These are phyloP conservation scores for Takifugu rubripes DNA, from an alignment of 2,797 vertebrate genomes.

Conservation along the genomic window DNA sequence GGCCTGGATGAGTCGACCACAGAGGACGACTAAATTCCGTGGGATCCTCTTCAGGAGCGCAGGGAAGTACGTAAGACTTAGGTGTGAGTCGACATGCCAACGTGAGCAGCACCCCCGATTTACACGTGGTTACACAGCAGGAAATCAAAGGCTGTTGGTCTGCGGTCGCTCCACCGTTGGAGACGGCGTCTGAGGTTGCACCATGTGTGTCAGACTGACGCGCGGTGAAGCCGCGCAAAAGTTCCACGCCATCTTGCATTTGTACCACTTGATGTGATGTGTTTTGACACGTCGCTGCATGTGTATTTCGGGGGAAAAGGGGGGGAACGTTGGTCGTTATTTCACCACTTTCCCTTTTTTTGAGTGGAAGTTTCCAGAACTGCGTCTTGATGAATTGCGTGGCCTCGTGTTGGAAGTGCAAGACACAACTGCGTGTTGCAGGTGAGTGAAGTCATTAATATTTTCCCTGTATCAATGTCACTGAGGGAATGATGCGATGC, in stretches of 20 bases:
- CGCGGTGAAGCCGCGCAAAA: conserved; percentile 52
- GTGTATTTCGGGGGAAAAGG: conserved; percentile 28
- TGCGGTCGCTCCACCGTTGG: neutral
- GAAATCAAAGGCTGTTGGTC: conserved; percentile 14
- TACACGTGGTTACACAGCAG: conserved; percentile 19
- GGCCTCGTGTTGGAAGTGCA: conserved; percentile 69
- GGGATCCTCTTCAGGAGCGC: too few relatives aligned
- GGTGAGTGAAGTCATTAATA: conserved; percentile 76
- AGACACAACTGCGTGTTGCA: conserved; percentile 70
- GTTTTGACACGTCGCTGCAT: conserved; percentile 27
- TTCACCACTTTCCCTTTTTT: conserved; percentile 44
- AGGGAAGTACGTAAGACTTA: too few relatives aligned
- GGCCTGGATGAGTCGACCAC: too few relatives aligned
- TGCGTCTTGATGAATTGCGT: conserved; percentile 70
- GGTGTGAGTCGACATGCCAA: conserved; percentile 6
- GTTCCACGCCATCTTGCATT: conserved; percentile 59
- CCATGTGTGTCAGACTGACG: conserved; percentile 15
- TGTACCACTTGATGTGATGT: conserved; percentile 50
- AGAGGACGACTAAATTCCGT: too few relatives aligned
- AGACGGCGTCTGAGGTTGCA: conserved; percentile 4
- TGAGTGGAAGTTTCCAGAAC: conserved; percentile 59
- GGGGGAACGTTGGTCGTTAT: conserved; percentile 49
- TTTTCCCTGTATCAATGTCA: conserved; percentile 76
- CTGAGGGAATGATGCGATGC: conserved; percentile 59
- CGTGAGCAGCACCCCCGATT: conserved; percentile 26